Evolutionary conservation across 2,113 vertebrate genomes (phyloP).

Genomic region (Myocastor coypus): DNA sequence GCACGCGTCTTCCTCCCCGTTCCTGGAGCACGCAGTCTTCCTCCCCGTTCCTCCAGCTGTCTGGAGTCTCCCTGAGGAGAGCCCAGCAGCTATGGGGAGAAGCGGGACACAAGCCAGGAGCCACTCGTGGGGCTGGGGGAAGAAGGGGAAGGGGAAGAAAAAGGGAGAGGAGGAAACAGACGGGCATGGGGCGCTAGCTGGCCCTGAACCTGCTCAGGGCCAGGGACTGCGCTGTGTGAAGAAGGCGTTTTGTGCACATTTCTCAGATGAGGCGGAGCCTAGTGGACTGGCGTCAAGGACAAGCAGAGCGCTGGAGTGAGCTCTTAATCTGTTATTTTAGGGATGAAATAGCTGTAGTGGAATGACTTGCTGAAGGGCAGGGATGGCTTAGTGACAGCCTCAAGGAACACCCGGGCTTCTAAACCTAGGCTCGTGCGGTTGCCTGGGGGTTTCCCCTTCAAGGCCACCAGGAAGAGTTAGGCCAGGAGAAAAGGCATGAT

Average conservation of each 20-base stretch:
- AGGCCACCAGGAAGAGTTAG: neutral
- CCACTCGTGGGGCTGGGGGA: neutral
- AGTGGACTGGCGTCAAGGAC: neutral
- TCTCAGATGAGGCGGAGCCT: neutral
- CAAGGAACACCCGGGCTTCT: neutral
- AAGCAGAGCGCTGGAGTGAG: neutral
- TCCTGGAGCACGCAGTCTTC: neutral
- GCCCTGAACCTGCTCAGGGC: fast-evolving
- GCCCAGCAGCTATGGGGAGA: neutral
- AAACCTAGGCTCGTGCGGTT: neutral
- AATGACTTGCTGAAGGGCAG: neutral
- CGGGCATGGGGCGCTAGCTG: no score
- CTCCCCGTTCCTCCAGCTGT: neutral
- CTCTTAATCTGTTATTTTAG: neutral
- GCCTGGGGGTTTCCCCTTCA: neutral
- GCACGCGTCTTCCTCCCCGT: neutral
- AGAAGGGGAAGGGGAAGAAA: neutral
- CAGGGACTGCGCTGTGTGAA: neutral
- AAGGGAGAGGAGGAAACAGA: neutral
- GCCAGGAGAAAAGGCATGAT: neutral
- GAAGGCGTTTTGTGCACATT: neutral
- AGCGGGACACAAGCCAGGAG: neutral
- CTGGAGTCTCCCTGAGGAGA: neutral
- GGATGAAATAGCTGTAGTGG: neutral
- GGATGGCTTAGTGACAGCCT: neutral